Evolutionary conservation across 2,888 invertebrate genomes (phyloP), one percentile per base, ranked within the genome.

Genomic region (Erannis defoliaria): DNA sequence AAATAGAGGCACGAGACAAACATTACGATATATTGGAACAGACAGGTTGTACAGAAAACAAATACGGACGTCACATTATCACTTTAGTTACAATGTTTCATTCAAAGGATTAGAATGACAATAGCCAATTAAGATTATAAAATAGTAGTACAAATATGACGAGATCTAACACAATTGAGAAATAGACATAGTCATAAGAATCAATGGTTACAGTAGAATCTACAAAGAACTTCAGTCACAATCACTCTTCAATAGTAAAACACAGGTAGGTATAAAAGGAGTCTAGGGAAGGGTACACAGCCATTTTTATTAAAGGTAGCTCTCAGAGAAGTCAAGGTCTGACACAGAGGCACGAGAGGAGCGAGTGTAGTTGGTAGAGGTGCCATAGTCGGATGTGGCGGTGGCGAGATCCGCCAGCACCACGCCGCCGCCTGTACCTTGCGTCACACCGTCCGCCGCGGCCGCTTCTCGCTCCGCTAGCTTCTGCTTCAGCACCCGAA

Each of bases 261-360:
- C 21, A 37, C 19, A 45, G 49, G 35, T 42, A 46, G 12, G 35
- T 48, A 50, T 26, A 40, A 59, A 46, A 51, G 51, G 51, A 37
- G 14, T 57, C 33, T 50, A 48, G 26, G 48, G 43, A 46, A 60
- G 53, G 56, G 35, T 49, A 53, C 57, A 57, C 56, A 62, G 62
- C 53, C 53, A 38, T 53, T 57, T 55, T 51, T 31, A 61, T 86
- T 88, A 97, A 80, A 97, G 94, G 89, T 97, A 97, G 83, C 97
- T 97, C 86, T 97, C 97, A 70, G 97, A 97, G 88, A 97, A 97
- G 87, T 97, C 97, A 81, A 97, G 95, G 89, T 97, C 97, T 66
- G 97, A 97, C 86, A 96, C 96, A 84, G 97, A 97, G 82, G 97
- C 97, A 76, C 96, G 94, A 67, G 96, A 96, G 70, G 97, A 97